phyloP scores from a whole-genome alignment of 2,888 invertebrate genomes.

The Apodemia zela region DNA sequence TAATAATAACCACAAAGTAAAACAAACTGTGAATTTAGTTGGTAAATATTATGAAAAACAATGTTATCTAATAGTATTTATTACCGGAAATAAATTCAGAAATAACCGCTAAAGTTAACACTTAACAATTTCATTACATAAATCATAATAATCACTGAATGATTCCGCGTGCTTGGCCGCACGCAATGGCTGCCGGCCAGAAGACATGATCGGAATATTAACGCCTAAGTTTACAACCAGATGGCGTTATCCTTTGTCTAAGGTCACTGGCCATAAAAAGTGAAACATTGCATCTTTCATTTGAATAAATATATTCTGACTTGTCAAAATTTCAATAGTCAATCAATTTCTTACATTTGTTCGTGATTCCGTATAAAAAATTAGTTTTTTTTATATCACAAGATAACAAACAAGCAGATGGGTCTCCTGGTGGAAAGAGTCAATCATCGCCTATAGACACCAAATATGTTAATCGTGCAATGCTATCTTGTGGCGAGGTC shows the following conservation, averaged over 20 bases:
- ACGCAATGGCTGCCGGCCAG: constrained; percentile 3
- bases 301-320: background rate
- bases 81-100: constrained; percentile 7
- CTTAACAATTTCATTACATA: constrained; percentile 15
- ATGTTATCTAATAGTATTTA: constrained; percentile 13
- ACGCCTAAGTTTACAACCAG: background rate
- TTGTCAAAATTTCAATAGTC: too few relatives aligned
- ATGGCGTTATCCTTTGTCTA: constrained; percentile 11
- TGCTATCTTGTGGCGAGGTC: too few relatives aligned
- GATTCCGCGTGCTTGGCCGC: constrained; percentile 12
- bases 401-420: too few relatives aligned
- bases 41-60: background rate
- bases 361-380: too few relatives aligned
- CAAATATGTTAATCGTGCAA: too few relatives aligned
- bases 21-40: background rate
- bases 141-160: constrained; percentile 15
- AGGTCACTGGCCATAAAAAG: constrained; percentile 16
- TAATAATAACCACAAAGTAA: background rate
- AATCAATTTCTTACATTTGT: too few relatives aligned
- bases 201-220: constrained; percentile 9
- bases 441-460: too few relatives aligned
- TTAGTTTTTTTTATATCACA: too few relatives aligned
- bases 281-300: constrained; percentile 3
- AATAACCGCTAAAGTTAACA: constrained; percentile 12
- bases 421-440: too few relatives aligned